Evolutionary conservation across 2,888 invertebrate genomes (phyloP).

Genomic region (Dolichopus griseipennis): DNA sequence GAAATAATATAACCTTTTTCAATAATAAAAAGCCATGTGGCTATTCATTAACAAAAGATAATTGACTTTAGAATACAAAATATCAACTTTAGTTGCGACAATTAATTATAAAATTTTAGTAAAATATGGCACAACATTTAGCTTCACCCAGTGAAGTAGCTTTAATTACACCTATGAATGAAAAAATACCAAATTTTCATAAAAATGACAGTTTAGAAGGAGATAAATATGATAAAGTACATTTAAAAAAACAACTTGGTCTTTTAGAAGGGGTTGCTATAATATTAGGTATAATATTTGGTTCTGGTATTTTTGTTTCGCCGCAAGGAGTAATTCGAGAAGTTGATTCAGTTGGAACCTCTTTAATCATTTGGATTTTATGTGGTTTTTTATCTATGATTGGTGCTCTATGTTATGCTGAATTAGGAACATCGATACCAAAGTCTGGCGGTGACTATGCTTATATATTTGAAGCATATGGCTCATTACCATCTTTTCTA

Average conservation of each 20-base stretch:
- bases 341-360: slow-evolving; percentile 82
- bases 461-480: slow-evolving; percentile 88
- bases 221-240: slow-evolving; percentile 48
- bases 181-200: slow-evolving; percentile 26
- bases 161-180: slow-evolving; percentile 36
- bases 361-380: slow-evolving; percentile 76
- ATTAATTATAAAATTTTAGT: no score
- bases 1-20: neutral
- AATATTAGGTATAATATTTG: slow-evolving; percentile 89
- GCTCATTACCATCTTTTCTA: slow-evolving; percentile 83
- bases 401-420: slow-evolving; percentile 94
- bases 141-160: slow-evolving; percentile 42
- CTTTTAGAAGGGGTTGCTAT: slow-evolving; percentile 87
- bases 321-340: slow-evolving; percentile 88
- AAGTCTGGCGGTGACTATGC: slow-evolving; percentile 97
- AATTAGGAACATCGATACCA: slow-evolving; percentile 72
- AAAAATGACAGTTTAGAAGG: slow-evolving; percentile 28
- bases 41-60: neutral
- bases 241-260: slow-evolving; percentile 82
- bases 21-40: neutral
- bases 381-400: slow-evolving; percentile 86
- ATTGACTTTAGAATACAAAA: no score
- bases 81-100: no score
- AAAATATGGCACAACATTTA: slow-evolving; percentile 24
- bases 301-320: slow-evolving; percentile 93